Base-by-base conservation (phyloP, 2,797 vertebrate species). In the Tapera naevia region DNA sequence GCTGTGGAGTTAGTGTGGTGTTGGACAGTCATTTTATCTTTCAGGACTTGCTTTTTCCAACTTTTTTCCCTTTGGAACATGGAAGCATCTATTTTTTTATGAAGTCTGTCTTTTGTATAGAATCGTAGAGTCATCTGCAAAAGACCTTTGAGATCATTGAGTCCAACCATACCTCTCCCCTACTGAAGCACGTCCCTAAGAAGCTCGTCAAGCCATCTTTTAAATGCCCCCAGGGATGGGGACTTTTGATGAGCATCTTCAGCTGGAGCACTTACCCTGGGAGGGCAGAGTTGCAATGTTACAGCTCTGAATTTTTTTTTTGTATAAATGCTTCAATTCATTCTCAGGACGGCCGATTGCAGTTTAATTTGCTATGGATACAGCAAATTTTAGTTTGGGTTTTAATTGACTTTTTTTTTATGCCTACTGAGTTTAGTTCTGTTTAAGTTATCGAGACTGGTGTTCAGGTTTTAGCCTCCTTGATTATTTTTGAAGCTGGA, bases 1-100 rank as follows among this genome's bases (percentile, higher is more conserved):
- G 12, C 56, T 0, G 0, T 11, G 58, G 45, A 83, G 46, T 56
- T 50, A 67, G 5, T 28, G 18, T 46, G 32, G 15, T 56, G 28
- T 7, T 67, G 32, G 41, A 24, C 19, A 18, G 27, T 43, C 71
- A 51, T n/a, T 62, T 54, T 21, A 28, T 46, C 66, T 51, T 41
- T 57, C 32, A 28, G 17, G 58, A 46, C 46, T 41, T 33, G 30
- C 10, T 35, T 75, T 67, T 25, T 50, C 32, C 35, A 18, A 35
- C 12, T 27, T 12, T 57, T 65, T 65, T 37, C 45, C 11, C 9
- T 66, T 74, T 37, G 37, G 37, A 46, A 60, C 3, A 11, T 0
- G 0, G 39, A 53, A 78, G 32, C 16, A 33, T 32, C 22, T 82
- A 1, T 10, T 79, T 88, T 88, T 79, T 78, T 25, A 16, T 11